Evolutionary conservation across 2,797 vertebrate species (phyloP).

Genomic region (Tokudaia muenninki): DNA sequence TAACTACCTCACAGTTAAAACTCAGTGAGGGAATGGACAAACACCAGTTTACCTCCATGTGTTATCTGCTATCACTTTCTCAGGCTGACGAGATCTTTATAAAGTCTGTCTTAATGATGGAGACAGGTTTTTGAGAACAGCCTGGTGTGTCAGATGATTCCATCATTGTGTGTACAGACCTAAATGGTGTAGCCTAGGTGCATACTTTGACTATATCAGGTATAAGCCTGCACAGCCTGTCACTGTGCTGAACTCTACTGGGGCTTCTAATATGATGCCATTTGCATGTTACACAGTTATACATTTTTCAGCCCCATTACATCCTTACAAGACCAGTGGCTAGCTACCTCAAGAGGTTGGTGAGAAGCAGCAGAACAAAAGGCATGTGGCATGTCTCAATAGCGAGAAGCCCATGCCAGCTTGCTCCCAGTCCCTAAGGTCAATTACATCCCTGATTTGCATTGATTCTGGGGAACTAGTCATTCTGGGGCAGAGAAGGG

Average conservation of each 20-base stretch:
- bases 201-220: not conserved
- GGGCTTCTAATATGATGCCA: not conserved
- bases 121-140: not conserved
- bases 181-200: not conserved
- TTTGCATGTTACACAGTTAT: not conserved
- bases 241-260: not conserved
- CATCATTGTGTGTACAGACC: not conserved
- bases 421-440: not conserved
- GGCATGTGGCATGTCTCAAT: not conserved
- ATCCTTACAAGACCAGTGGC: not conserved
- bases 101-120: not conserved
- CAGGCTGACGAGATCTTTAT: not conserved
- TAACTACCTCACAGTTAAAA: conserved; percentile 15
- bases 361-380: not conserved
- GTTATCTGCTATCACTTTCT: conserved; percentile 50
- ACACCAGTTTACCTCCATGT: not conserved
- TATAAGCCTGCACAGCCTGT: not conserved
- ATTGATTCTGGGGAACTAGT: not conserved
- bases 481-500: not conserved
- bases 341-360: not conserved
- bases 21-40: conserved; percentile 14
- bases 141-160: not conserved
- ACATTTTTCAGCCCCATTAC: not conserved
- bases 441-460: not conserved
- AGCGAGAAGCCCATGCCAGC: not conserved